A percentile compares a stretch with the other conserved stretches of the same genome.
Conservation (phyloP, 2,888 invertebrate species). For the Coenonympha arcania region DNA sequence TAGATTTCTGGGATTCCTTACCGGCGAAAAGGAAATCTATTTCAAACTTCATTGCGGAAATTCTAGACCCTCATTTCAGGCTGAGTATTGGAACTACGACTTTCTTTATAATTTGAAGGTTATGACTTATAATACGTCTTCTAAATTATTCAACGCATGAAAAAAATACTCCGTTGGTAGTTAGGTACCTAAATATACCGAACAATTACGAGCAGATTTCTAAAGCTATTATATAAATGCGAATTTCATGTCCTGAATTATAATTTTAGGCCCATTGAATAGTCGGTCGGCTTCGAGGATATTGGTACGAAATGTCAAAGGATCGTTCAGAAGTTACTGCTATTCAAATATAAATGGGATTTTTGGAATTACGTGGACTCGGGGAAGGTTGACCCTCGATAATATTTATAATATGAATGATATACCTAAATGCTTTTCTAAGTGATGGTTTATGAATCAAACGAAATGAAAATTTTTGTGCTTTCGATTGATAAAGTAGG, state of each 20-base stretch:
- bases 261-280: slow-evolving; percentile 14
- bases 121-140: not conserved
- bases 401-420: not conserved
- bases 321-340: slow-evolving; percentile 20
- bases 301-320: slow-evolving; percentile 25
- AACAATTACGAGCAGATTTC: not conserved
- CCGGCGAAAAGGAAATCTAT: too few relatives aligned
- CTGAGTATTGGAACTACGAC: too few relatives aligned
- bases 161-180: not conserved
- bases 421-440: slow-evolving; percentile 1
- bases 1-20: too few relatives aligned
- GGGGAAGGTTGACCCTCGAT: slow-evolving; percentile 10
- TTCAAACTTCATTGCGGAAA: too few relatives aligned
- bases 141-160: not conserved
- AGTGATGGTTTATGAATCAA: not conserved
- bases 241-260: slow-evolving; percentile 22
- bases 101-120: too few relatives aligned
- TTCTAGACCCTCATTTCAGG: too few relatives aligned
- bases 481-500: too few relatives aligned
- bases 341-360: slow-evolving; percentile 24
- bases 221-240: slow-evolving; percentile 20
- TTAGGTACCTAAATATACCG: too few relatives aligned
- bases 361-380: slow-evolving; percentile 17
- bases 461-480: not conserved
- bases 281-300: slow-evolving; percentile 5